Conservation (phyloP, 2,113 vertebrate species). For the Okapia johnstoni region DNA sequence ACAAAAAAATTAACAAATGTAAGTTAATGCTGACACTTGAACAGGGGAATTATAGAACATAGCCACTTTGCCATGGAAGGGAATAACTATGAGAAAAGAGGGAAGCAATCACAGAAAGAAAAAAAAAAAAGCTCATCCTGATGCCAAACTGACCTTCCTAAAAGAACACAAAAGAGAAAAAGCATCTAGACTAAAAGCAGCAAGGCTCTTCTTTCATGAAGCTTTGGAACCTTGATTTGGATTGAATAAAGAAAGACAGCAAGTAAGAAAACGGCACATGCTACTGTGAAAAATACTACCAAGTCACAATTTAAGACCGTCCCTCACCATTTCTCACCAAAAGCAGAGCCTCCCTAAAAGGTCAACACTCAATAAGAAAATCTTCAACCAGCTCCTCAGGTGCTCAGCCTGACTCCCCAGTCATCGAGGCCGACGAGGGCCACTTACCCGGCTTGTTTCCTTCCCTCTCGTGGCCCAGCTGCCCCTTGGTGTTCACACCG, state of each 20-base stretch:
- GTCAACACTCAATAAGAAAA: rapidly evolving
- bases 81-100: background rate
- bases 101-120: background rate
- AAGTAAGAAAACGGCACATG: background rate
- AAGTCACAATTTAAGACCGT: background rate
- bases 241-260: background rate
- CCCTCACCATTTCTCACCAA: background rate
- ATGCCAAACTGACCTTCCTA: background rate
- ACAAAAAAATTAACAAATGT: background rate
- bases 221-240: background rate
- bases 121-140: background rate
- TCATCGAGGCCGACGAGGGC: rapidly evolving
- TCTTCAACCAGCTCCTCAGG: background rate
- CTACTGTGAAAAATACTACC: background rate
- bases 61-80: background rate
- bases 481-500: conserved; percentile 92
- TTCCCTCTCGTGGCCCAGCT: conserved; percentile 91
- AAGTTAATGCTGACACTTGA: background rate
- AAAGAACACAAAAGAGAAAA: background rate
- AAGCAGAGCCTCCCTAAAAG: background rate
- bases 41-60: background rate
- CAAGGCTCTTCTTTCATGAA: background rate
- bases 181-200: background rate
- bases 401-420: background rate
- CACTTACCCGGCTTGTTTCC: conserved; percentile 89